Conservation (phyloP, 2,113 vertebrate genomes). For the Charina bottae region DNA sequence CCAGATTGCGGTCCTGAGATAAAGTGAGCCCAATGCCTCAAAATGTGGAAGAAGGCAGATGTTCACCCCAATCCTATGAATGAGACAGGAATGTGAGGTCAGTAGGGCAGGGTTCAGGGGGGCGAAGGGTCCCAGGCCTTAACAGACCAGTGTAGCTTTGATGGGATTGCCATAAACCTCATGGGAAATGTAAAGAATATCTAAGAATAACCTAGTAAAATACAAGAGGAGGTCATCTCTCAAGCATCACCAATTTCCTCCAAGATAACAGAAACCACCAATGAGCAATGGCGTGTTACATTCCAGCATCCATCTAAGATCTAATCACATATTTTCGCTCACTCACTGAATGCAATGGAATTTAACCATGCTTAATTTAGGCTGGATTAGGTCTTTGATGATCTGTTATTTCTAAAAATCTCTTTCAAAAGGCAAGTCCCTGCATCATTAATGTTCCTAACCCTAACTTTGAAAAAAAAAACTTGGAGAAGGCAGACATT, state of each 20-base stretch:
- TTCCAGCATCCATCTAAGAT: neutral
- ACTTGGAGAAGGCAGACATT: slow-evolving; percentile 22
- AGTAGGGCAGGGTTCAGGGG: neutral
- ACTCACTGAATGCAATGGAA: neutral
- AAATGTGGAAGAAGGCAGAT: neutral
- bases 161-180: neutral
- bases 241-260: neutral
- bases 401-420: slow-evolving; percentile 34
- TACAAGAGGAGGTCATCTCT: neutral
- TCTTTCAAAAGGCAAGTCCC: slow-evolving; percentile 12
- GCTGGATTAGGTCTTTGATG: neutral
- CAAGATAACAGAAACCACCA: neutral
- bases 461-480: slow-evolving; percentile 30
- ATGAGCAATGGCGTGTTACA: neutral
- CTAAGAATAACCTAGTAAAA: neutral
- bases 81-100: neutral
- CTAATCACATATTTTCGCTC: neutral
- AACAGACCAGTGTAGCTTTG: neutral
- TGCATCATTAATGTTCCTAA: neutral
- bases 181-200: neutral
- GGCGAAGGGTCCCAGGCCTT: neutral
- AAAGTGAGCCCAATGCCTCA: neutral
- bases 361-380: neutral
- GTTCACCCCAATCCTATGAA: neutral
- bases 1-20: neutral